Conservation (phyloP, 2,113 vertebrate species). For the Psammodynastes pulverulentus region DNA sequence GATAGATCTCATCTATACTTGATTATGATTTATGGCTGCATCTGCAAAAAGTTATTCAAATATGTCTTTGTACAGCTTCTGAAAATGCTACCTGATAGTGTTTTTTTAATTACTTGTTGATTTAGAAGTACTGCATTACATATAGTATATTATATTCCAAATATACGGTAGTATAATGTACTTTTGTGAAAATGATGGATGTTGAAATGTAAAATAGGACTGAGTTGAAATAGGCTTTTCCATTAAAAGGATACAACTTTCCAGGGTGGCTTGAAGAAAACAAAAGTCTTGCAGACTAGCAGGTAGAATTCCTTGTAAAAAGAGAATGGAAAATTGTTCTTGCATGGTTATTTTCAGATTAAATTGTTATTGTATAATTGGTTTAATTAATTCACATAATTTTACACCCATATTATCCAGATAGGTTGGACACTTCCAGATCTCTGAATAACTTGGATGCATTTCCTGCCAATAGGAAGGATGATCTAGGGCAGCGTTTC, state of each 20-base stretch:
- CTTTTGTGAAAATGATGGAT: not conserved
- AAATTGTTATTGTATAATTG: too few relatives aligned
- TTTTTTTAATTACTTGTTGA: constrained; percentile 11
- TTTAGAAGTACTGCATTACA: not conserved
- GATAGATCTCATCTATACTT: not conserved
- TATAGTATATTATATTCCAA: not conserved
- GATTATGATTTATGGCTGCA: constrained; percentile 31
- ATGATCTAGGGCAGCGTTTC: too few relatives aligned
- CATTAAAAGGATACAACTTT: not conserved
- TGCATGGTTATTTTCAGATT: not conserved
- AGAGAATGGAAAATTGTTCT: not conserved
- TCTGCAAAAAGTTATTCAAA: not conserved
- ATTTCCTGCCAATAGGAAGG: too few relatives aligned
- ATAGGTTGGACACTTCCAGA: too few relatives aligned
- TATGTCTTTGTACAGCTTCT: not conserved
- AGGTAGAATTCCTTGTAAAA: not conserved
- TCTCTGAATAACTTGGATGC: too few relatives aligned
- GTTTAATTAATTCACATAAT: too few relatives aligned
- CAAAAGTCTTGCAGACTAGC: not conserved
- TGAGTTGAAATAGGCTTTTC: not conserved
- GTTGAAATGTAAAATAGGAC: not conserved
- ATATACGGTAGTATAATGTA: not conserved
- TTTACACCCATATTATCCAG: too few relatives aligned
- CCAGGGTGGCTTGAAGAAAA: not conserved
- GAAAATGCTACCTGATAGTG: not conserved